Conservation (phyloP, 2,888 invertebrate genomes). For the Harpalus rubripes region DNA sequence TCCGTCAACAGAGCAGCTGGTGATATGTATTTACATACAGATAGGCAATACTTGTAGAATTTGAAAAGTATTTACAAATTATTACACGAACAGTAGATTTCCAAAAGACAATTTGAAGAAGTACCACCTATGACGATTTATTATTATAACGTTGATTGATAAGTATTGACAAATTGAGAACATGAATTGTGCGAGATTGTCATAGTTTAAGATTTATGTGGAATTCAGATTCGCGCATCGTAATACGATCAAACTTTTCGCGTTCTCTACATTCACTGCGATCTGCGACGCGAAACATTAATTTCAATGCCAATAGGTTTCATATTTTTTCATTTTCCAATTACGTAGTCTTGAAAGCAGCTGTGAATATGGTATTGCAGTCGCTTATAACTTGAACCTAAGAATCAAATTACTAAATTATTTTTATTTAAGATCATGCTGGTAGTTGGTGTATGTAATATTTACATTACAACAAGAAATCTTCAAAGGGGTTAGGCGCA, state of each 20-base stretch:
- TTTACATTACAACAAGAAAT: conserved; percentile 12
- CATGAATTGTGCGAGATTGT: conserved; percentile 65
- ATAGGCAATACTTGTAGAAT: conserved; percentile 62
- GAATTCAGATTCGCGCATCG: conserved; percentile 39
- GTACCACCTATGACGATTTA: conserved; percentile 63
- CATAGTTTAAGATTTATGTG: conserved; percentile 62
- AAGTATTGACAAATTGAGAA: conserved; percentile 66
- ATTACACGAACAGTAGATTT: conserved; percentile 66
- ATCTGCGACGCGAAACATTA: conserved; percentile 20
- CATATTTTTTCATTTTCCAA: background rate
- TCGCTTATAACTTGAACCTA: conserved; percentile 40
- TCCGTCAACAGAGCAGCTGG: conserved; percentile 65
- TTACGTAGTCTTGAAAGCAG: conserved; percentile 43
- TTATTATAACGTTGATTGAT: conserved; percentile 62
- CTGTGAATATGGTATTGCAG: conserved; percentile 34
- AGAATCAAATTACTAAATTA: conserved; percentile 15
- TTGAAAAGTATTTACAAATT: conserved; percentile 58
- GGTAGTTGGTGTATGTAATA: conserved; percentile 7
- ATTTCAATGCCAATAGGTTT: background rate
- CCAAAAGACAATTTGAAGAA: conserved; percentile 67
- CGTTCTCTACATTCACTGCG: conserved; percentile 42
- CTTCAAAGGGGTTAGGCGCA: conserved; percentile 3
- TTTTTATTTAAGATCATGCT: conserved; percentile 17
- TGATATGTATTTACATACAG: conserved; percentile 65
- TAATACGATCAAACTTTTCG: conserved; percentile 34